Conservation (phyloP, 1,140 invertebrate species). For the Anoplolepis gracilipes region DNA sequence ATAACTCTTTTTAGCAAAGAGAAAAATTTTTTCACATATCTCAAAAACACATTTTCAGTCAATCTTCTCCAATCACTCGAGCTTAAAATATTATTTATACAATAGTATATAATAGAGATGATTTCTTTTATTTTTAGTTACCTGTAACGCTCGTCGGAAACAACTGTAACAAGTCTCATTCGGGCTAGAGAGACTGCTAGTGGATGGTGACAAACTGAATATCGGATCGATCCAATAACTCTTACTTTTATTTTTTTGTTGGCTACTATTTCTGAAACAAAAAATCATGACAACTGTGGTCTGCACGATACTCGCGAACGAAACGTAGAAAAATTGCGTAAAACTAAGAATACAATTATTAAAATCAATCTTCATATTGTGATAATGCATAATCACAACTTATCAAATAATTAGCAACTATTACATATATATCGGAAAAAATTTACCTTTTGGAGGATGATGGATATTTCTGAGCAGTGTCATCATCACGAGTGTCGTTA, state of each 20-base stretch:
- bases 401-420: background rate
- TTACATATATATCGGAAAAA: background rate
- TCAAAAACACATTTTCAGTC: background rate
- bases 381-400: background rate
- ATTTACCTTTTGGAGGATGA: constrained; percentile 76
- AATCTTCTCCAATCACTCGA: background rate
- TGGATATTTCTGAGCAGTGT: constrained; percentile 70
- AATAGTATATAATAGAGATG: background rate
- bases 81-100: constrained; percentile 14
- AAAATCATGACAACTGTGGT: constrained; percentile 47
- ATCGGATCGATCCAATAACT: constrained; percentile 88
- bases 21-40: background rate
- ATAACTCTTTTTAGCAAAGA: background rate
- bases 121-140: constrained; percentile 74
- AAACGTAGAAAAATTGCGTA: background rate
- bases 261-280: constrained; percentile 79
- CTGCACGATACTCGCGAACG: constrained; percentile 3
- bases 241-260: constrained; percentile 85
- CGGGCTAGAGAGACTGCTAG: constrained; percentile 94
- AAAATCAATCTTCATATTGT: background rate
- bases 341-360: background rate
- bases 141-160: constrained; percentile 94
- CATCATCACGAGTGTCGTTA: constrained; percentile 68
- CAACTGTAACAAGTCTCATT: constrained; percentile 98
- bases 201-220: constrained; percentile 89